Conservation (phyloP, 2,113 vertebrate genomes). For the Sceloporus undulatus region DNA sequence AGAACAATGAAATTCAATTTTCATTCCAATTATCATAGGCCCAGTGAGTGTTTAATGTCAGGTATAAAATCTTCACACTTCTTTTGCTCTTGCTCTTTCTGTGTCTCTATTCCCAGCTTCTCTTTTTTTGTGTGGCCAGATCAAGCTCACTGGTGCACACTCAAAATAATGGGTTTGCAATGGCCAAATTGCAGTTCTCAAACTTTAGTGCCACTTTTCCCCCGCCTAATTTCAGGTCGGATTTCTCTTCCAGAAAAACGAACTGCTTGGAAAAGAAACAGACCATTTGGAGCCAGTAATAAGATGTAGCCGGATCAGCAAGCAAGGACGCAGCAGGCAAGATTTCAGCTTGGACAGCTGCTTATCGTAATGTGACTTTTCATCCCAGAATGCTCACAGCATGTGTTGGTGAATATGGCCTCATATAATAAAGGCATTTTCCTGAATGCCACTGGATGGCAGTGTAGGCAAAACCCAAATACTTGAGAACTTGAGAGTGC, state of each 20-base stretch:
- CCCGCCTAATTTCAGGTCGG: slow-evolving; percentile 12
- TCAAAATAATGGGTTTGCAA: slow-evolving; percentile 22
- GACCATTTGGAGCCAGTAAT: slow-evolving; percentile 19
- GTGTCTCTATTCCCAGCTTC: neutral
- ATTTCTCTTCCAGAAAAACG: slow-evolving; percentile 38
- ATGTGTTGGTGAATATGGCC: neutral
- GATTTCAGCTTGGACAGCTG: neutral
- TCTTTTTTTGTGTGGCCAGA: neutral
- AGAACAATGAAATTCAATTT: slow-evolving; percentile 60
- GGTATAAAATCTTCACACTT: slow-evolving; percentile 34
- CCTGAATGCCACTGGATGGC: slow-evolving; percentile 10
- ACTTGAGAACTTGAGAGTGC: neutral
- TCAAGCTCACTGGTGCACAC: neutral
- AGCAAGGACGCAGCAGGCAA: slow-evolving; percentile 24
- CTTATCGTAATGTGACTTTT: slow-evolving; percentile 20
- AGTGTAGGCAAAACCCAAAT: neutral
- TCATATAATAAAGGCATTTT: neutral
- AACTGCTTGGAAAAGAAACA: neutral
- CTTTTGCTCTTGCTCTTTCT: neutral
- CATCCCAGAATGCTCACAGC: slow-evolving; percentile 27
- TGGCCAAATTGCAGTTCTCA: slow-evolving; percentile 26
- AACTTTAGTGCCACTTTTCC: neutral
- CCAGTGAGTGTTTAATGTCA: slow-evolving; percentile 57
- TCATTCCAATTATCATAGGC: slow-evolving; percentile 59
- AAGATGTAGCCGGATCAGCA: slow-evolving; percentile 23